Base-by-base conservation (phyloP, 1,140 invertebrate species). In the Leptopilina boulardi region DNA sequence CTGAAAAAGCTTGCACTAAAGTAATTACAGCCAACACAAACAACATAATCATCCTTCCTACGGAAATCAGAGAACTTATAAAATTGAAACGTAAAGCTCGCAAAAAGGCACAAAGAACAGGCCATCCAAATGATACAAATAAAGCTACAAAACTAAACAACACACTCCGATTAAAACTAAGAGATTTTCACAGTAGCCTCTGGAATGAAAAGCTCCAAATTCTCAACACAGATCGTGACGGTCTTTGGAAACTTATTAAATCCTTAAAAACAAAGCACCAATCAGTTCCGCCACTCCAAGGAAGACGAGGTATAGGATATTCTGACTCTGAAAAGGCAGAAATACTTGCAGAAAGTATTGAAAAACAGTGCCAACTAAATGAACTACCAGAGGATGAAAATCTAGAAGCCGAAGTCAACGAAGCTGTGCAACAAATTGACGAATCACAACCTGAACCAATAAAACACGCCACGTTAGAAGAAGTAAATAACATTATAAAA, bases 401-500 rank as follows among this genome's bases (percentile, higher is more conserved):
- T 8, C 8, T 5, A n/a, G 18, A 51, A 51, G 1, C 18, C 18
- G 15, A 18, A n/a, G 18, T 51, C 5, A 4, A 78, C 2, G 6
- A 66, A 2, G 81, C 82, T 71, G 42, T 42, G 1, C 1, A 42
- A 11, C 4, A 42, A 11, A 9, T 42, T 4, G 41, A 3, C 8
- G 9, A 2, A 4, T 2, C 41, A 6, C 9, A 42, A 42, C 41
- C 41, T 11, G 10, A 2, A 1, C 8, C 41, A 6, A 42, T 42
- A 2, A 42, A 42, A 4, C 9, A 8, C 1, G 41, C 41, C 13
- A 42, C 74, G 19, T 56, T 87, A 15, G 72, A 76, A 0, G 73
- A 83, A 66, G 10, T 89, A 9, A 75, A 51, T 3, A 26, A 80
- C 18, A 79, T 87, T 30, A 78, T 86, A 8, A 88, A 87, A 86